Evolutionary conservation across 2,888 invertebrate species (phyloP).

Genomic region (Nemurella pictetii): DNA sequence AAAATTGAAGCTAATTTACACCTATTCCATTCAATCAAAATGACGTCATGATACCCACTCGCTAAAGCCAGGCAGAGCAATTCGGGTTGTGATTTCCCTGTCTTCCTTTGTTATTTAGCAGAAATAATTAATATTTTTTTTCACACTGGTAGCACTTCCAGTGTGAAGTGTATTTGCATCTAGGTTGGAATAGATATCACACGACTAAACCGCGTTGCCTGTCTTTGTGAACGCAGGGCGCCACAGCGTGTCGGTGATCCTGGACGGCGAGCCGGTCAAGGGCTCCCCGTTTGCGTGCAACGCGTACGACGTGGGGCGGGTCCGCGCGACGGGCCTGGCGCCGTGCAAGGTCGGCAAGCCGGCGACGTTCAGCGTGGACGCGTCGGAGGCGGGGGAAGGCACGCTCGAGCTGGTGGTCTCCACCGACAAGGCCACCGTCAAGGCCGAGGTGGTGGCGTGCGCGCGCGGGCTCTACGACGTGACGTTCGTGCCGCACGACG

Average conservation of each 20-base stretch:
- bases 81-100: too few species aligned
- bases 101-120: too few species aligned
- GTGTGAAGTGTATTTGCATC: too few species aligned
- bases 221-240: too few species aligned
- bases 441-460: constrained; percentile 86
- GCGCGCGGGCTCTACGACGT: constrained; percentile 91
- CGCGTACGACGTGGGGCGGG: constrained; percentile 81
- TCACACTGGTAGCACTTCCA: too few species aligned
- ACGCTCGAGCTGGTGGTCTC: constrained; percentile 90
- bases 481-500: constrained; percentile 88
- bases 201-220: too few species aligned
- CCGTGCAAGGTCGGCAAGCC: constrained; percentile 76
- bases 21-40: too few species aligned
- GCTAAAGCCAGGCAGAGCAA: too few species aligned
- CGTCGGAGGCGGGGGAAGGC: constrained; percentile 92
- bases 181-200: too few species aligned
- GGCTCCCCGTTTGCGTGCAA: constrained; percentile 94
- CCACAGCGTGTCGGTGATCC: constrained; percentile 79
- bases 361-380: constrained; percentile 91
- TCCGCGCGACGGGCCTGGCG: constrained; percentile 55
- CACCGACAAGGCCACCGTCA: constrained; percentile 85
- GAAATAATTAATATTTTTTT: too few species aligned
- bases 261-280: constrained; percentile 81
- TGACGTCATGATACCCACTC: too few species aligned
- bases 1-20: too few species aligned